phyloP scores from a whole-genome alignment of 2,797 vertebrate species.

The Falco biarmicus region DNA sequence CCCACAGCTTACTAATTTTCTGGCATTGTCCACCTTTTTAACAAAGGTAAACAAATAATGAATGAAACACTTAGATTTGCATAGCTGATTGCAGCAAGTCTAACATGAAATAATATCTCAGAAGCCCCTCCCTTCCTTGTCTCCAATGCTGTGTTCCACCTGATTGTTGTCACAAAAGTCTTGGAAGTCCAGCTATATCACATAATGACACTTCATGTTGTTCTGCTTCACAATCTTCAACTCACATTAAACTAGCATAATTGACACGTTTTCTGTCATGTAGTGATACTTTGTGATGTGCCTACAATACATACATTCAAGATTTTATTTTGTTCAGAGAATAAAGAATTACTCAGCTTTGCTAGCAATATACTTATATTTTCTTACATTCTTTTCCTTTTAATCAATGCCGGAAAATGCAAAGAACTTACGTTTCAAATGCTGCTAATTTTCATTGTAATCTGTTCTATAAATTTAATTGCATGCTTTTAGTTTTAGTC shows the following conservation, averaged over 20 bases:
- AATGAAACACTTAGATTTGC: not conserved
- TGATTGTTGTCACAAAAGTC: not conserved
- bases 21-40: not conserved
- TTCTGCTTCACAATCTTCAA: not conserved
- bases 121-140: not conserved
- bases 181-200: not conserved
- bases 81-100: not conserved
- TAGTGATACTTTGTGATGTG: not conserved
- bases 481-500: not conserved
- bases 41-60: not conserved
- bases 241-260: not conserved
- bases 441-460: not conserved
- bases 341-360: not conserved
- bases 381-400: not conserved
- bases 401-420: not conserved
- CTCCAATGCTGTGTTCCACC: not conserved
- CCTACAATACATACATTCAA: not conserved
- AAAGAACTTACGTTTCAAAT: not conserved
- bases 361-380: not conserved
- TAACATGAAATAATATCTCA: not conserved
- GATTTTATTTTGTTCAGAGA: not conserved
- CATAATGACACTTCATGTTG: rapidly evolving
- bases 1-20: not conserved
- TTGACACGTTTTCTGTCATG: not conserved
- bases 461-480: not conserved